Evolutionary conservation across 2,113 vertebrate genomes (phyloP).

Genomic region (Perca fluviatilis): DNA sequence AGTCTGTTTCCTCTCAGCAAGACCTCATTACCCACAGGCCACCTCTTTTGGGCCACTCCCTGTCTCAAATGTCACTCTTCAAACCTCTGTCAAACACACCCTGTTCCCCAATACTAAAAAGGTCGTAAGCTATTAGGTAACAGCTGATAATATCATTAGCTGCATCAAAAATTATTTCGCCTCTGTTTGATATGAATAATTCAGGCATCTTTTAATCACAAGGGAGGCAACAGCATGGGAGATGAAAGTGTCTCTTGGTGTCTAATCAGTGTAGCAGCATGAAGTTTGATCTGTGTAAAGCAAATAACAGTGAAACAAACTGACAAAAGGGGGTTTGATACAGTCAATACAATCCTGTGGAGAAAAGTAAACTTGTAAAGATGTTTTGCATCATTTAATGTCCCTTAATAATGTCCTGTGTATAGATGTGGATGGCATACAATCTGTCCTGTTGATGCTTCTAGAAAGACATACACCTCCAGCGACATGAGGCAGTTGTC

Average conservation of each 20-base stretch:
- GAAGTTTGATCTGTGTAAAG: conserved; percentile 7
- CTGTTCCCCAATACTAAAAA: conserved; percentile 58
- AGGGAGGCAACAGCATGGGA: not conserved
- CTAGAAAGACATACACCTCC: not conserved
- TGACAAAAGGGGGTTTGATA: conserved; percentile 8
- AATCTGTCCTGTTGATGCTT: not conserved
- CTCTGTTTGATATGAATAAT: conserved; percentile 57
- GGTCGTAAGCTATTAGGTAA: conserved; percentile 54
- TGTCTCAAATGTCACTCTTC: conserved; percentile 69
- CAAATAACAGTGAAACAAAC: conserved; percentile 1
- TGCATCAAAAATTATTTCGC: conserved; percentile 28
- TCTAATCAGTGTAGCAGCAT: conserved; percentile 27
- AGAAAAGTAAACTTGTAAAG: conserved; percentile 2
- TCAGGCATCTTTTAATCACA: conserved; percentile 46
- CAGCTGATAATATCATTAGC: conserved; percentile 43
- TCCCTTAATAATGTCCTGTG: not conserved
- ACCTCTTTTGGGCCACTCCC: conserved; percentile 65
- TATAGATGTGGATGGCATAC: not conserved
- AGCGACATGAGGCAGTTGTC: no score
- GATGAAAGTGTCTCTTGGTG: not conserved
- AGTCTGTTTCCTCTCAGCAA: conserved; percentile 64
- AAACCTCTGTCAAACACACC: conserved; percentile 24
- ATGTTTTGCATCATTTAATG: not conserved
- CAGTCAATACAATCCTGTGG: not conserved
- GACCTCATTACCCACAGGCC: conserved; percentile 66